Evolutionary conservation across 2,113 vertebrate genomes (phyloP).

Genomic region (Paramisgurnus dabryanus): DNA sequence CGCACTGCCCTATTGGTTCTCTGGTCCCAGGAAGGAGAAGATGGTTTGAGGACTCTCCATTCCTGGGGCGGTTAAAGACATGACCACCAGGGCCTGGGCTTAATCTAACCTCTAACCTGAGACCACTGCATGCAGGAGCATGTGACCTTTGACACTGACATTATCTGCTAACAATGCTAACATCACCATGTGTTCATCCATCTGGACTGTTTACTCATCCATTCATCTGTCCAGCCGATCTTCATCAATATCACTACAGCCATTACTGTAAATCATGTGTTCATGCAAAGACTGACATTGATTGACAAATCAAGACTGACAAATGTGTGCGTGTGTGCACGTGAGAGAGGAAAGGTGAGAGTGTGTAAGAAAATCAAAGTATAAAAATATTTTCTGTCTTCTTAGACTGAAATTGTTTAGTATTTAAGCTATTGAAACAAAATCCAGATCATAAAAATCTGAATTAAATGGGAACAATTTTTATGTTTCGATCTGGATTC

Average conservation of each 20-base stretch:
- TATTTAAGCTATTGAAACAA: slow-evolving; percentile 11
- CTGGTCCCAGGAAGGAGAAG: slow-evolving; percentile 7
- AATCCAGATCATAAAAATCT: slow-evolving; percentile 6
- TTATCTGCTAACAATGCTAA: slow-evolving; percentile 43
- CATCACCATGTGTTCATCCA: slow-evolving; percentile 33
- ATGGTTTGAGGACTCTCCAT: slow-evolving; percentile 1
- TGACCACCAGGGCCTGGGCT: background rate
- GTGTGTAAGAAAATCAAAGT: background rate
- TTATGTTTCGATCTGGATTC: slow-evolving; percentile 3
- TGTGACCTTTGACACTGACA: slow-evolving; percentile 27
- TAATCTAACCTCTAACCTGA: slow-evolving; percentile 10
- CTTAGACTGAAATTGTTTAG: slow-evolving; percentile 4
- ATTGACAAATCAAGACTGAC: background rate
- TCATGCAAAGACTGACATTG: background rate
- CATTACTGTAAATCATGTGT: slow-evolving; percentile 1
- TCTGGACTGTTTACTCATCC: slow-evolving; percentile 21
- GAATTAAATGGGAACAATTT: slow-evolving; percentile 11
- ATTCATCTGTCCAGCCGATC: slow-evolving; percentile 23
- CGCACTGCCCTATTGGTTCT: background rate
- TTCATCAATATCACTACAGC: slow-evolving; percentile 10
- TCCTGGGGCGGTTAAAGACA: background rate
- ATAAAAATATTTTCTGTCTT: background rate
- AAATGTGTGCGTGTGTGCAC: background rate
- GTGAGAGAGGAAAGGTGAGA: background rate
- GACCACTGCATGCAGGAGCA: slow-evolving; percentile 38